Evolutionary conservation across 2,888 invertebrate species (phyloP), one percentile per base, ranked within the genome.

Genomic region (Catonia carolina): DNA sequence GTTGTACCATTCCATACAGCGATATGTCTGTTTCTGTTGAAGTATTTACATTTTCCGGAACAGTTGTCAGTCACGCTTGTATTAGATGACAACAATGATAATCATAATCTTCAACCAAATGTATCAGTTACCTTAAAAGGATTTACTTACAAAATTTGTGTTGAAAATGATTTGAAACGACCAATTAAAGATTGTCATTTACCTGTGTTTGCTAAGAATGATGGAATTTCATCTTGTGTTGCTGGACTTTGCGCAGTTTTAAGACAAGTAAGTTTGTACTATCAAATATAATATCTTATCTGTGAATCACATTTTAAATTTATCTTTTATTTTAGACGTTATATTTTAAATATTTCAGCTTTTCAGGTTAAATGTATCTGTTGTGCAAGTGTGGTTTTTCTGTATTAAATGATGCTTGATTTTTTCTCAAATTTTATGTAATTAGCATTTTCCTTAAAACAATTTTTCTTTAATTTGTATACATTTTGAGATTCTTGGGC

Each of bases 181-280:
- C 62, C 62, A 5, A 60, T 63, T 12, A 49, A 60, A 35, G 53
- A 60, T 22, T 66, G 66, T 66, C 72, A 77, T 23, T 77, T 84
- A 66, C 90, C 90, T 31, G 81, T 83, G 8, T 77, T 83, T 42
- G 73, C 79, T 49, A 56, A 66, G 4, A 54, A 41, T 12, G 75
- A 75, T 58, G 76, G 78, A 55, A 77, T 73, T 12, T 74, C 78
- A 56, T 81, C 80, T 14, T 80, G 83, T 51, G 79, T 89, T 51
- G 85, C 89, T 7, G 92, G 91, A 0, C 72, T 91, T 6, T 88
- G 89, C 72, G 84, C 86, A 1, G 88, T 88, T 31, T 72, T 82
- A 45, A 72, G 85, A 8, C 79, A 80, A 67, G 74, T 85, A 31
- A 53, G 61, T 37, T 2, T 49, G 23, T 50, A 22, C 7, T 39